Percentiles rank a stretch among this genome's conserved stretches.
These are phyloP conservation scores for Drosophila albomicans DNA, from an alignment of 1,140 invertebrate species.

Conservation along the genomic window DNA sequence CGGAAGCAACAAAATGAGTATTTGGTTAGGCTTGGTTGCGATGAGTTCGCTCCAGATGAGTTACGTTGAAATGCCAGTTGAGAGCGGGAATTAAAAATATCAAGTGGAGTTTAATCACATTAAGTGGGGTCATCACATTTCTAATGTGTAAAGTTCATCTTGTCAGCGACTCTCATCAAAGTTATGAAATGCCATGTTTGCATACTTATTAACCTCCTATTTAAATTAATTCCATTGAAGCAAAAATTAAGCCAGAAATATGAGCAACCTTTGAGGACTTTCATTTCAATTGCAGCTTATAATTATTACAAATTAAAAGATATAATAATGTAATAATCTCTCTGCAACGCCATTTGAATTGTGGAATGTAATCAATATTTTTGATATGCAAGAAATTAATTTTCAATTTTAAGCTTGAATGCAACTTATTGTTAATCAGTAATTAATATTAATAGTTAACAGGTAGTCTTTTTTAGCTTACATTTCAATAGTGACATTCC, in stretches of 20 bases:
- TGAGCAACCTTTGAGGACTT: background rate
- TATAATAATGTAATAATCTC: background rate
- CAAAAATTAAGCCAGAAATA: background rate
- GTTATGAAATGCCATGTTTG: background rate
- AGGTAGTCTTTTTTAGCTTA: background rate
- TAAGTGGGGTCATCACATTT: background rate
- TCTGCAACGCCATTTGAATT: background rate
- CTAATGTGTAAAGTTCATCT: background rate
- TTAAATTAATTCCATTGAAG: no score
- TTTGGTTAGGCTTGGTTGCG: no score
- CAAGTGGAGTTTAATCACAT: constrained; percentile 6
- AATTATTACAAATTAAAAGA: background rate
- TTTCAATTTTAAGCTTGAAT: background rate
- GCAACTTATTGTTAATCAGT: background rate
- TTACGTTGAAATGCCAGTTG: constrained; percentile 1
- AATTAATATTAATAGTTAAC: background rate
- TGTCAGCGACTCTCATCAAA: background rate
- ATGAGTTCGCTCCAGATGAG: background rate
- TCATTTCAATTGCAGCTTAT: background rate
- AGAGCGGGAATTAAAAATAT: constrained; percentile 3
- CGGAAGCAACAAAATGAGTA: constrained; percentile 10
- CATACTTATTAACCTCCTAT: background rate
- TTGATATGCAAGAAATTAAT: background rate
- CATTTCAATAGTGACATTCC: no score
- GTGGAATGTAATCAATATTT: background rate